Conservation (phyloP, 2,797 vertebrate species). For the Malurus leucopterus region DNA sequence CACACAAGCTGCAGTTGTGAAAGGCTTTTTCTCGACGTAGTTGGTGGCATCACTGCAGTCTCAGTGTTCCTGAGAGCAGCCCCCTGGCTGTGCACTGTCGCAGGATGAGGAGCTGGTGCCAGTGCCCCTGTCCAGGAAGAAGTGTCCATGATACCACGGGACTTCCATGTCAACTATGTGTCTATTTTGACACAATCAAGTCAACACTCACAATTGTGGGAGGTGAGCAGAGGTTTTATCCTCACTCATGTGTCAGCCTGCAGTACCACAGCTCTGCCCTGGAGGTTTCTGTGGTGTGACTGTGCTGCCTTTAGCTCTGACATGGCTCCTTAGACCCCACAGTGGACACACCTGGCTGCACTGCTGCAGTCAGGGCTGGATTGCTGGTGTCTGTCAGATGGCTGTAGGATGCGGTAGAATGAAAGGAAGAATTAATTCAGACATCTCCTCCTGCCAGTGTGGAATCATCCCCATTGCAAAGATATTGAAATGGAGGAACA, state of each 20-base stretch:
- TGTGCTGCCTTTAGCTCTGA: background rate
- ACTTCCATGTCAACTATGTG: background rate
- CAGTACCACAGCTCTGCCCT: background rate
- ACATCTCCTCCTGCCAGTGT: background rate
- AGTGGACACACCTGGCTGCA: background rate
- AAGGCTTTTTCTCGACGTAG: background rate
- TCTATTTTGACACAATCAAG: background rate
- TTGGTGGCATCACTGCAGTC: background rate
- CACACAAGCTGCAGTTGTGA: background rate
- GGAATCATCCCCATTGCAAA: background rate
- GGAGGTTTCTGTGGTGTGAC: background rate
- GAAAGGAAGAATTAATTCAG: background rate
- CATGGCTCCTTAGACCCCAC: background rate
- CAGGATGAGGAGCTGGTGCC: fast-evolving
- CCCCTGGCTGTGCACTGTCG: fast-evolving
- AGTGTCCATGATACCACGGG: fast-evolving
- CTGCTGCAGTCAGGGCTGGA: background rate
- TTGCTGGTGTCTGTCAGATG: background rate
- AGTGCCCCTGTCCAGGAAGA: background rate
- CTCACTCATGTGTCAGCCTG: background rate
- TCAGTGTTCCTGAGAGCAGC: background rate
- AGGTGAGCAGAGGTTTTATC: background rate
- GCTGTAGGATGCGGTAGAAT: background rate
- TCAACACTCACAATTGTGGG: background rate
- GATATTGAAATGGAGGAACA: background rate